Conservation (phyloP, 2,113 vertebrate genomes). For the Ibidorhyncha struthersii region DNA sequence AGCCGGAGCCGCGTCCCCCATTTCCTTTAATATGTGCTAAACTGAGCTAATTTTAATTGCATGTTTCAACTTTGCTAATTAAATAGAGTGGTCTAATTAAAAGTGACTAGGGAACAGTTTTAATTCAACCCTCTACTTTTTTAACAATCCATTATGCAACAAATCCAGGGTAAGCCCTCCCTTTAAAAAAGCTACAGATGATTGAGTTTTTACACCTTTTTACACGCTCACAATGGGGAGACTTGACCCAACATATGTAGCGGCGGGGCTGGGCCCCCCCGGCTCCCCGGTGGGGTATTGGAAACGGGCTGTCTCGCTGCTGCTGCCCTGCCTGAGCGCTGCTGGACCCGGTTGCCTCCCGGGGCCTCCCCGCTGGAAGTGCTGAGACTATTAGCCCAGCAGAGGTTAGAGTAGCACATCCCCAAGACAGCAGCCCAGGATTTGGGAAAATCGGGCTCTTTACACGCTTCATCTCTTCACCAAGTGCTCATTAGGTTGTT, state of each 20-base stretch:
- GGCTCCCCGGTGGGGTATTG: slow-evolving; percentile 80
- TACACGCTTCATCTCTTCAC: slow-evolving; percentile 87
- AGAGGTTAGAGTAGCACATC: slow-evolving; percentile 89
- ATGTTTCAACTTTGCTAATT: slow-evolving; percentile 84
- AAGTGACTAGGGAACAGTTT: slow-evolving; percentile 85
- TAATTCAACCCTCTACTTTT: slow-evolving; percentile 83
- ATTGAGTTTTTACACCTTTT: slow-evolving; percentile 89
- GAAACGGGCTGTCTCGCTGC: slow-evolving; percentile 75
- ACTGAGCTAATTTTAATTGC: slow-evolving; percentile 78
- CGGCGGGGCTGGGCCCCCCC: slow-evolving; percentile 83
- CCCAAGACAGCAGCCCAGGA: slow-evolving; percentile 72
- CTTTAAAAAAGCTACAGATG: slow-evolving; percentile 79
- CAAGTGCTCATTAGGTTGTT: slow-evolving; percentile 86
- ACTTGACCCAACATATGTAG: slow-evolving; percentile 94
- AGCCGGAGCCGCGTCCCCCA: slow-evolving; percentile 7
- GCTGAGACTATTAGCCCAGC: slow-evolving; percentile 74
- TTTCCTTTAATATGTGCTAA: slow-evolving; percentile 67
- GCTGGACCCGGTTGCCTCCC: slow-evolving; percentile 76
- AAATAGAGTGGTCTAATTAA: slow-evolving; percentile 87
- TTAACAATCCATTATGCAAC: slow-evolving; percentile 85
- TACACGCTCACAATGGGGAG: slow-evolving; percentile 85
- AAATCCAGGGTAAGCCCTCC: slow-evolving; percentile 74
- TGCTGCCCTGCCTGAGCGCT: slow-evolving; percentile 78
- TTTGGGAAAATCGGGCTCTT: slow-evolving; percentile 77
- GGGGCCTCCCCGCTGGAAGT: slow-evolving; percentile 79